Evolutionary conservation across 30 jellyfish, hydroid and myxozoan species (phyloP), one percentile per base, ranked within the genome.

Genomic region (Catostylus mosaicus): DNA sequence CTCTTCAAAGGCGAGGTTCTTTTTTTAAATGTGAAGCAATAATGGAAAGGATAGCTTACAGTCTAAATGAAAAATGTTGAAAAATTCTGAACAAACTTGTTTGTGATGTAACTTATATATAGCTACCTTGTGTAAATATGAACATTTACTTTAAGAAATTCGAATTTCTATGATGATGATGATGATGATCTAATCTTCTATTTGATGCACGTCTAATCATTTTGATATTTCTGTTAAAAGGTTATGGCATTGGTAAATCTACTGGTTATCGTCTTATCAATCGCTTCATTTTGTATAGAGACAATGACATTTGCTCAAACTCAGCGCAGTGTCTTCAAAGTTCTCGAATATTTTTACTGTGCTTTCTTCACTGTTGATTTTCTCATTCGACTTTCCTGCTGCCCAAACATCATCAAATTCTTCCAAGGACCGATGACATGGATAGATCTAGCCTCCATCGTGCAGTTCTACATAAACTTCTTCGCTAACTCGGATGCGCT

Each of bases 261-360:
- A 77, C 48, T 67, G 38, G 96, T 94, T 60, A 94, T 94, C 86
- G 76, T 94, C 26, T 78, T 88, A 35, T 94, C 99, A 34, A 83
- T 94, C 14, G 95, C 97, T 3, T 88, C 99, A 61, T 94, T 94
- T 67, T 94, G 99, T 82, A 48, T 88, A 59, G 97, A 94, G 86
- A 94, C 99, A 9, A 85, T 94, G 96, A 24, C 82, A 30, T 73
- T 83, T 29, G 93, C 93, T 1, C 31, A 7, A 29, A 54, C 33
- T 9, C 94, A 88, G 5, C 70, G 65, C 32, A 29, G 14, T 1
- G 36, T 83, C 34, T 94, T 94, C 83, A 80, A 60, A 36, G 50
- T 32, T 18, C 89, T 94, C 63, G 99, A 94, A 57, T 88, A 88
- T 66, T 73, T 87, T 74, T 94, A 94, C 89, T 94, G 99, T 72